Evolutionary conservation across 1,140 invertebrate species (phyloP).

Genomic region (Euglossa dilemma): DNA sequence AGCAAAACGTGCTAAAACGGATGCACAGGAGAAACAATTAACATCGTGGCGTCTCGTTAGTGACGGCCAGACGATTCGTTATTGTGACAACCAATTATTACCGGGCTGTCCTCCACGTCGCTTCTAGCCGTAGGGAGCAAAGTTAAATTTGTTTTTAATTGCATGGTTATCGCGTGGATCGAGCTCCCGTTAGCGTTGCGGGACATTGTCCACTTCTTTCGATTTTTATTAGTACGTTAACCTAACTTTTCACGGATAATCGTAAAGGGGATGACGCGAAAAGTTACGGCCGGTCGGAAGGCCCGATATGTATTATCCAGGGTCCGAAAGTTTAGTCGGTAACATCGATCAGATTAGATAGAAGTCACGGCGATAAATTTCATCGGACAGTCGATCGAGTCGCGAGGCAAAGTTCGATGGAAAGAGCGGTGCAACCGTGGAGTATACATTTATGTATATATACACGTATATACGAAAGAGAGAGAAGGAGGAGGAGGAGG

Average conservation of each 20-base stretch:
- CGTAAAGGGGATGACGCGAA: not conserved
- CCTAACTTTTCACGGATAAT: not conserved
- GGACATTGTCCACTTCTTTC: not conserved
- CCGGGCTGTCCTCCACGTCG: not conserved
- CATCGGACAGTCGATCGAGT: conserved; percentile 5
- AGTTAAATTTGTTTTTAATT: conserved; percentile 43
- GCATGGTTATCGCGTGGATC: not conserved
- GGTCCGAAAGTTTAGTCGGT: not conserved
- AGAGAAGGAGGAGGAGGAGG: too few relatives aligned
- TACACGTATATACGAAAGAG: too few relatives aligned
- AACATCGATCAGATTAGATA: conserved; percentile 32
- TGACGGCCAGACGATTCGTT: conserved; percentile 44
- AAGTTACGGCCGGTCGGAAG: not conserved
- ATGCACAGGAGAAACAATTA: conserved; percentile 30
- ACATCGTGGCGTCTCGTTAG: conserved; percentile 32
- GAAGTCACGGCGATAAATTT: not conserved
- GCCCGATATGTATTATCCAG: not conserved
- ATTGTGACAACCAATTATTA: conserved; percentile 42
- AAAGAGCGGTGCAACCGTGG: not conserved
- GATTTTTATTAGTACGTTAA: not conserved
- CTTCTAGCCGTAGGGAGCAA: not conserved
- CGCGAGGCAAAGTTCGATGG: not conserved
- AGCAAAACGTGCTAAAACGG: conserved; percentile 12
- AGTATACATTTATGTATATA: not conserved
- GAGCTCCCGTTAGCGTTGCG: not conserved